Evolutionary conservation across 2,113 vertebrate species (phyloP).

Genomic region (Oncorhynchus gorbuscha): DNA sequence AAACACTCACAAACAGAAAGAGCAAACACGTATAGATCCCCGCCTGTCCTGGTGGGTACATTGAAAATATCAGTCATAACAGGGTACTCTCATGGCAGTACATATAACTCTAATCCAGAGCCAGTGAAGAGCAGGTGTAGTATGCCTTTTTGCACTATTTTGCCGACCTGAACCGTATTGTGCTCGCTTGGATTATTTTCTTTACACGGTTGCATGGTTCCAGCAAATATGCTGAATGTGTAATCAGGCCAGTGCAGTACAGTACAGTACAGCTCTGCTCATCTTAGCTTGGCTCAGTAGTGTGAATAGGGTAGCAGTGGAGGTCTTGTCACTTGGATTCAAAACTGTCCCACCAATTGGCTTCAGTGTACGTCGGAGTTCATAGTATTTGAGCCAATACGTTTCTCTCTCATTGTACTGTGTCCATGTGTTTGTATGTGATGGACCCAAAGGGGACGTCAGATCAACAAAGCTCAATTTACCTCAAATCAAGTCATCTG

Average conservation of each 20-base stretch:
- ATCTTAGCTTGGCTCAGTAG: too few relatives aligned
- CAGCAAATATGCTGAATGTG: too few relatives aligned
- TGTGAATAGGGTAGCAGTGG: too few relatives aligned
- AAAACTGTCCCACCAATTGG: not conserved
- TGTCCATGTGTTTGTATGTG: conserved; percentile 1
- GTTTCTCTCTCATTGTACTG: not conserved
- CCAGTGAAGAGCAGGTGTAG: not conserved
- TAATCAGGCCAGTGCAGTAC: too few relatives aligned
- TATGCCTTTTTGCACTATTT: too few relatives aligned
- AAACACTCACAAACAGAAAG: not conserved
- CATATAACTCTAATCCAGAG: not conserved
- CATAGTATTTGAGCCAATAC: not conserved
- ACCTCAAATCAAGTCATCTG: conserved; percentile 1
- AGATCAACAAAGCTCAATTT: not conserved
- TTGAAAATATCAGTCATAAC: not conserved
- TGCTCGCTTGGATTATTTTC: too few relatives aligned
- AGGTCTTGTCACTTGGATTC: too few relatives aligned
- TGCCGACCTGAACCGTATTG: too few relatives aligned
- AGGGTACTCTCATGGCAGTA: not conserved
- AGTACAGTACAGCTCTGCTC: too few relatives aligned
- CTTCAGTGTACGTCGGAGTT: not conserved
- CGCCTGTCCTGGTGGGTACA: not conserved
- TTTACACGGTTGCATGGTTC: too few relatives aligned
- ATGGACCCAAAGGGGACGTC: not conserved
- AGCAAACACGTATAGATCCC: not conserved